Base-by-base conservation (phyloP, 2,113 vertebrate genomes). In the Malurus cyaneus region DNA sequence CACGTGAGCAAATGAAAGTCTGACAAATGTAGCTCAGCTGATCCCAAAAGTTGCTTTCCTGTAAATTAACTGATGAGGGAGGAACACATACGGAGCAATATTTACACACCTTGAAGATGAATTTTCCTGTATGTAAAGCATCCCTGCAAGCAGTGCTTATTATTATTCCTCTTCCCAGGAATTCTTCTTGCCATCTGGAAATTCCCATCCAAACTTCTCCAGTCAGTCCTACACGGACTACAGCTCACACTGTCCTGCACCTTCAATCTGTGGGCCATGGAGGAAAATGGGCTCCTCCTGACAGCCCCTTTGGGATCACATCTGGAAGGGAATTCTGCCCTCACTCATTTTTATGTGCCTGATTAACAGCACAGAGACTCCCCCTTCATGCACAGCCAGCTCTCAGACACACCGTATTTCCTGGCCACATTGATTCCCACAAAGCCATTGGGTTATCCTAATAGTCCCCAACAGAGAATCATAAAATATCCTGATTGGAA, bases 391-490 rank as follows among this genome's bases (percentile, higher is more conserved):
- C 54, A 25, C 28, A 47, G 83, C 6, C 71, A 79, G 19, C 57
- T 91, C 65, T 29, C n/a, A 66, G 41, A 41, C 49, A 83, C 15
- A 18, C 2, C 0, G 0, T 5, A 36, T 53, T 31, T 54, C 74
- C 71, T 23, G n/a, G 21, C 41, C 62, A 49, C n/a, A 36, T n/a
- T 3, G 0, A 26, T 50, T 77, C 42, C 26, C 59, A 70, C 34
- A 61, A 42, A 82, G 50, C 54, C 10, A 0, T 41, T n/a, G 9
- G 17, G 36, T 31, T n/a, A 25, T 12, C 8, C 14, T 86, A 17
- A 39, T 0, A 28, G 20, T 31, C 44, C 18, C 34, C 0, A 5
- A 1, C 10, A 61, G 2, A 15, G n/a, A 61, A 34, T 41, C 53
- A 53, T 0, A 31, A 20, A 6, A 54, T 7, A 47, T 67, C 29